Evolutionary conservation across 2,797 vertebrate genomes (phyloP), one percentile per base, ranked within the genome.

Genomic region (Simalia tracyae): DNA sequence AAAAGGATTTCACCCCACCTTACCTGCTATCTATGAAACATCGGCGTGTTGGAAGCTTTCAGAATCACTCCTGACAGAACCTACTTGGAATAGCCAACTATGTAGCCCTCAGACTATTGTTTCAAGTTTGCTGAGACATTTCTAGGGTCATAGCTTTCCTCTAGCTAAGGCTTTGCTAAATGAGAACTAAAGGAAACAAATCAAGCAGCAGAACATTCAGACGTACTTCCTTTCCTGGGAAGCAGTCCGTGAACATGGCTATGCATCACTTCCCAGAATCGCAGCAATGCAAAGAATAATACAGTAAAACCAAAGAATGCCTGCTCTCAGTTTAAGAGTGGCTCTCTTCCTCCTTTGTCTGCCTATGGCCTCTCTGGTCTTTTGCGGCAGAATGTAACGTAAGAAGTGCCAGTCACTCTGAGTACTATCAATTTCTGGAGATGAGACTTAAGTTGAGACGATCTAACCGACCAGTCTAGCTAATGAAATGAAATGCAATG

Each of bases 181-280:
- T 89, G 92, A 96, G 96, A 97, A 94, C 61, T 93, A 95, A 96
- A 95, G 95, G 95, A 96, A 96, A 95, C 96, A 95, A 95, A 95
- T 94, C 93, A 97, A 94, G 95, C 95, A 96, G 94, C 95, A 94
- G 93, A 93, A 95, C 84, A 94, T 61, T 91, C 89, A 95, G 94
- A 95, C 92, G 87, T 91, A 92, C 91, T 89, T 93, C 88, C 92
- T 76, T 93, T 92, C 76, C 92, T 87, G 92, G 89, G 88, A 96
- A 94, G 92, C 92, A 96, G 94, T 94, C 93, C 93, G 85, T 0
- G 1, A 95, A 90, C 89, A 94, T 94, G 95, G 92, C 88, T 92
- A 93, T 92, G 93, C 0, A 0, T 92, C 90, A 91, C 93, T 94
- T 96, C 94, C 89, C 94, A 96, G 87, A 93, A 94, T 68, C 68